These are phyloP conservation scores for Macrosteles quadrilineatus DNA, from an alignment of 1,140 invertebrate genomes.

Conservation along the genomic window DNA sequence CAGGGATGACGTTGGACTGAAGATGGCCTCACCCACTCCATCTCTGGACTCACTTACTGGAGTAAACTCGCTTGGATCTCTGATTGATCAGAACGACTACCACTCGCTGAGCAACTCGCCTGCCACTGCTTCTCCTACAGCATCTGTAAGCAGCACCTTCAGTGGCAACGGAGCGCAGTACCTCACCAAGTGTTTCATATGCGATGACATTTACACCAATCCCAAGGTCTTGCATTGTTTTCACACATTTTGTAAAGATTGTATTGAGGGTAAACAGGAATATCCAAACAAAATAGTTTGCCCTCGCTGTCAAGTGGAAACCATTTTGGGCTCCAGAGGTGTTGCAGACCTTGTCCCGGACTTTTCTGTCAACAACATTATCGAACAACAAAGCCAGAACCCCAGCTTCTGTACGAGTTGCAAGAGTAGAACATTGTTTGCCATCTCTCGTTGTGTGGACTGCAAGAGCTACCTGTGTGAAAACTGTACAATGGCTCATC, in stretches of 20 bases:
- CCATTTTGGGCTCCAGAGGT: slow-evolving; percentile 59
- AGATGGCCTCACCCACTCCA: slow-evolving; percentile 82
- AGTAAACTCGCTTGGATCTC: slow-evolving; percentile 82
- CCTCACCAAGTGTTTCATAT: slow-evolving; percentile 69
- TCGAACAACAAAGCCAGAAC: slow-evolving; percentile 40
- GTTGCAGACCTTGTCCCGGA: slow-evolving; percentile 66
- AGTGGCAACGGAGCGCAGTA: slow-evolving; percentile 49
- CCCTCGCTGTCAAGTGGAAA: slow-evolving; percentile 76
- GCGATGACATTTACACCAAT: slow-evolving; percentile 71
- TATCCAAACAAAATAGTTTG: slow-evolving; percentile 80
- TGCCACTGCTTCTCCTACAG: slow-evolving; percentile 75
- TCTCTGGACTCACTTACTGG: slow-evolving; percentile 86
- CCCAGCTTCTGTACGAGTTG: slow-evolving; percentile 78
- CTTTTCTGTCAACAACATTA: slow-evolving; percentile 62
- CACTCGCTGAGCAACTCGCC: slow-evolving; percentile 66
- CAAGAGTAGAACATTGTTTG: slow-evolving; percentile 82
- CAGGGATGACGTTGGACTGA: slow-evolving; percentile 70
- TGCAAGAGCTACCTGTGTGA: slow-evolving; percentile 94
- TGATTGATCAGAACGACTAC: slow-evolving; percentile 65
- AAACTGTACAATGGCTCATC: slow-evolving; percentile 96
- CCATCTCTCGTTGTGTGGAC: slow-evolving; percentile 89
- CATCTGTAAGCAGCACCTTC: slow-evolving; percentile 73
- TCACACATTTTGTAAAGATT: slow-evolving; percentile 79
- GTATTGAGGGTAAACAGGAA: slow-evolving; percentile 71
- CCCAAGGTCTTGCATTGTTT: slow-evolving; percentile 79